Base-by-base conservation (phyloP, 2,797 vertebrate genomes). In the Rhinoraja longicauda region DNA sequence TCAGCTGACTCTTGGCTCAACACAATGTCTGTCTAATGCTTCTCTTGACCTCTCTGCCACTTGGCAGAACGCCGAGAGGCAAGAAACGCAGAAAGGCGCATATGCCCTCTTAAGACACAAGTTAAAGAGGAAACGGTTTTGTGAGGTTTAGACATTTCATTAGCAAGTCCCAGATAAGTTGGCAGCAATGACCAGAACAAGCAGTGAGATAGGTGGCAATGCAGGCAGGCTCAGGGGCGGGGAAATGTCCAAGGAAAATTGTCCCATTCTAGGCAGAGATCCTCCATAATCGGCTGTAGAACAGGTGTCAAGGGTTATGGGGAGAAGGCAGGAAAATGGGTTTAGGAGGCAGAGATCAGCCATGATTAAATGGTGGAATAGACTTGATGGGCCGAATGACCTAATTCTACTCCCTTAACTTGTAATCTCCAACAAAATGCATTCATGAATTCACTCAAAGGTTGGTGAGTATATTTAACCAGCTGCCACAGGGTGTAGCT, bases 21-120 rank as follows among this genome's bases (percentile, higher is more conserved):
- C 84, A 36, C 29, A 88, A 67, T 21, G 59, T 7, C 32, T 62
- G 82, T 32, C 82, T 67, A 36, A 88, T 64, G 15, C 84, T 21
- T 88, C n/a, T 67, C 84, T 36, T 36, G 84, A 88, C 84, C 84
- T 67, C 64, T 88, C 84, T 36, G 36, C 84, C 62, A 88, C 84
- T 86, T n/a, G 82, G 82, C 82, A 86, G 45, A 59, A n/a, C 5
- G 57, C 82, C 57, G 26, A 19, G 15, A 17, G 62, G 64, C 59
- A 88, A 88, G n/a, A 19, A 88, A 64, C n/a, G 6, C 62, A 67
- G 84, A 86, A 86, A 57, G 82, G 62, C n/a, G 86, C 57, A 64
- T 29, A 62, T 62, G 82, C 45, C 82, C 82, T 86, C 82, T 86
- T 57, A 86, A 15, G 59, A 32, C 57, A 57, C 13, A 6, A 86